These are phyloP conservation scores for Drosophila biarmipes DNA, from an alignment of 1,140 invertebrate species.

Conservation along the genomic window DNA sequence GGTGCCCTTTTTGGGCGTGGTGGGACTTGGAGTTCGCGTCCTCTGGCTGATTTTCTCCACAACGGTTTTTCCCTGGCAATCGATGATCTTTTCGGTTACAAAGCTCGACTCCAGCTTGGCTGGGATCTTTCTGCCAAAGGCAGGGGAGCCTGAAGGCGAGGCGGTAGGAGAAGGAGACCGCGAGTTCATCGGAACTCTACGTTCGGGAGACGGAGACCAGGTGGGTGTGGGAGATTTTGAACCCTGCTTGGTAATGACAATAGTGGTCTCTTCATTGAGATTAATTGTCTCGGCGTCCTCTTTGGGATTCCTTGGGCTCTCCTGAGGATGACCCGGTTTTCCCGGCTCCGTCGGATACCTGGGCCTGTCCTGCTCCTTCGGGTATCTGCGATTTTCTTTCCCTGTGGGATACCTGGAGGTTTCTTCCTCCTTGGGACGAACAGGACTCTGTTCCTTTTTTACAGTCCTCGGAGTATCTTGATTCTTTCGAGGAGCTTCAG, in stretches of 20 bases:
- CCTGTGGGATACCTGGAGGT: conserved; percentile 4
- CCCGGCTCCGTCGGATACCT: conserved; percentile 16
- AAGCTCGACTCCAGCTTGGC: conserved; percentile 30
- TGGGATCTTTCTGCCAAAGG: conserved; percentile 3
- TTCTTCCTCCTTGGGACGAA: background rate
- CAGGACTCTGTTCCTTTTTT: conserved; percentile 11
- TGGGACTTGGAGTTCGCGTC: conserved; percentile 14
- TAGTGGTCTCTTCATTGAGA: conserved; percentile 55
- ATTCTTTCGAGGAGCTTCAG: conserved; percentile 1
- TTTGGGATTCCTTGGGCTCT: background rate
- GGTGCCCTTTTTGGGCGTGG: conserved; percentile 1
- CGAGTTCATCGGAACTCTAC: conserved; percentile 26
- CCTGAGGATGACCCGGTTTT: background rate
- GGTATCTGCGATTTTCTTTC: too few relatives aligned
- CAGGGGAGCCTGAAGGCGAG: background rate
- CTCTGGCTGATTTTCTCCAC: conserved; percentile 16
- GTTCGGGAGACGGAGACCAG: conserved; percentile 42
- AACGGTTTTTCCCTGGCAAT: conserved; percentile 55
- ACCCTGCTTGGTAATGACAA: conserved; percentile 44
- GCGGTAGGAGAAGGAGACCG: background rate
- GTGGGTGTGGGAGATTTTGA: conserved; percentile 41
- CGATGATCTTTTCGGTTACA: conserved; percentile 62
- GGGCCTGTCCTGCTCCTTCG: conserved; percentile 1
- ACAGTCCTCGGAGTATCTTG: background rate
- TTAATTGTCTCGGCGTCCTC: conserved; percentile 33